phyloP scores from a whole-genome alignment of 1,140 invertebrate genomes.

The Pararge aegeria region DNA sequence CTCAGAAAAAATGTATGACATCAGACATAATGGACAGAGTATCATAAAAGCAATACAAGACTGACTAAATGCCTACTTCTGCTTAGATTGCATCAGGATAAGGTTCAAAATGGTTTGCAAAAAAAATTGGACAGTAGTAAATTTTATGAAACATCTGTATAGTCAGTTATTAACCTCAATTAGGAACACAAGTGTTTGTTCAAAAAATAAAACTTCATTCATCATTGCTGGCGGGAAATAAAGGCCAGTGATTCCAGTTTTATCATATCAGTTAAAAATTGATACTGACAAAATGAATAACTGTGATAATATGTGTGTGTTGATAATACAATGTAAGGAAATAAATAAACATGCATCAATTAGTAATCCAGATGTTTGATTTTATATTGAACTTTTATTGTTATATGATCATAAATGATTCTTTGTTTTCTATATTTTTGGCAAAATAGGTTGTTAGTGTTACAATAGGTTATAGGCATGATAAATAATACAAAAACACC shows the following conservation, averaged over 20 bases:
- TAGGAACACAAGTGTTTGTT: conserved; percentile 46
- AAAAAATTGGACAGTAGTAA: conserved; percentile 3
- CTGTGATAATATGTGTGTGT: conserved; percentile 17
- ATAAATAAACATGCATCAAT: conserved; percentile 1
- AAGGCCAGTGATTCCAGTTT: conserved; percentile 40
- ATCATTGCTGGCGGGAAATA: conserved; percentile 32
- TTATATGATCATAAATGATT: not conserved
- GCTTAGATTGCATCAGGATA: not conserved
- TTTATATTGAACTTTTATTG: not conserved
- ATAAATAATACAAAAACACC: no score
- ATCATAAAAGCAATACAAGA: not conserved
- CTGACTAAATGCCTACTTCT: not conserved
- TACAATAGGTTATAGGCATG: no score
- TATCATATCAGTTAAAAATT: conserved; percentile 32
- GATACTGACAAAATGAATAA: conserved; percentile 19
- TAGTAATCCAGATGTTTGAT: conserved; percentile 4
- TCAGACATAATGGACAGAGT: not conserved
- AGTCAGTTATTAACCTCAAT: conserved; percentile 50
- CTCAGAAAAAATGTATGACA: conserved; percentile 1
- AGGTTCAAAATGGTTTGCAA: conserved; percentile 15
- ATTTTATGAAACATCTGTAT: conserved; percentile 4
- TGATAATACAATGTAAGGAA: conserved; percentile 17
- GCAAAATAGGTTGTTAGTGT: no score
- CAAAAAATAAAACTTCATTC: conserved; percentile 51
- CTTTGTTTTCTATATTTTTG: not conserved